These are phyloP conservation scores for Caprella mutica DNA, from an alignment of 2,888 invertebrate genomes.

Conservation along the genomic window DNA sequence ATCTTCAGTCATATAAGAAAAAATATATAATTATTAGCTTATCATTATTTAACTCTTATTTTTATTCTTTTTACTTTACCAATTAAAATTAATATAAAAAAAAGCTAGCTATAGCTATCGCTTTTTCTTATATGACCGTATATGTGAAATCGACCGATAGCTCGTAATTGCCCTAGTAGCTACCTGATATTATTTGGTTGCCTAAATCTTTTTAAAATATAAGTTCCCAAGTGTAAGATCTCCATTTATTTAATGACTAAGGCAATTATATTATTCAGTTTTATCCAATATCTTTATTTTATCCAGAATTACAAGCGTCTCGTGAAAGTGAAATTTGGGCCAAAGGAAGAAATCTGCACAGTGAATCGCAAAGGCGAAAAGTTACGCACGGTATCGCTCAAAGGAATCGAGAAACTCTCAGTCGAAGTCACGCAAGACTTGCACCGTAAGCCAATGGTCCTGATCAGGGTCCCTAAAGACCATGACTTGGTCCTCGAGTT, in stretches of 20 bases:
- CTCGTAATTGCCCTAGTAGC: neutral
- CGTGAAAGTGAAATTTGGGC: conserved; percentile 80
- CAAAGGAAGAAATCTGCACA: conserved; percentile 72
- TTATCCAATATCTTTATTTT: neutral
- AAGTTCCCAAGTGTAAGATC: neutral
- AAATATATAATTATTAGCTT: no score
- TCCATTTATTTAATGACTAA: neutral
- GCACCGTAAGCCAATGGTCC: conserved; percentile 54
- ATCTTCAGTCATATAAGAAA: no score
- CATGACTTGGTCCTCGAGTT: conserved; percentile 88
- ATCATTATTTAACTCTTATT: no score
- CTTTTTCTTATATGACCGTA: neutral
- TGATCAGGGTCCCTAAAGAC: conserved; percentile 70
- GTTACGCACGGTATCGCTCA: conserved; percentile 65
- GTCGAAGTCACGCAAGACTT: conserved; percentile 75
- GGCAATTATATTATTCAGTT: no score
- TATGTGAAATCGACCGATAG: no score
- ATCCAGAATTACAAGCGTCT: conserved; percentile 65
- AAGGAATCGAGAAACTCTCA: conserved; percentile 62
- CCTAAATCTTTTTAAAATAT: neutral
- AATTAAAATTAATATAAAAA: no score
- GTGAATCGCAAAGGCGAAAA: conserved; percentile 87
- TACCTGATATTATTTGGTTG: neutral
- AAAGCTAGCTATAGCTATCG: no score
- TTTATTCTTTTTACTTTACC: no score